These are phyloP conservation scores for Heliconius hermathena DNA, from an alignment of 1,140 invertebrate species.

Conservation along the genomic window DNA sequence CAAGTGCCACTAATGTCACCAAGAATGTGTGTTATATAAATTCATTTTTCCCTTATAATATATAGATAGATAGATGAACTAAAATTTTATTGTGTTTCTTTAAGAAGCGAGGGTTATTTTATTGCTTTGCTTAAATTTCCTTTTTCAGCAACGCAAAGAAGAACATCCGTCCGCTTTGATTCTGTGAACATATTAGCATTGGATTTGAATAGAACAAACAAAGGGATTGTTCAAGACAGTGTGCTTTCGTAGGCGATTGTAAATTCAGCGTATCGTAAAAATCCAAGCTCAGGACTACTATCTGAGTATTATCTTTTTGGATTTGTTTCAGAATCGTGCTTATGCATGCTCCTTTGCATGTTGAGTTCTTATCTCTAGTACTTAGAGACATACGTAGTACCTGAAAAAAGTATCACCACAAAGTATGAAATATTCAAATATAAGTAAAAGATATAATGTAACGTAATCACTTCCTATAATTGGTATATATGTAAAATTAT, in stretches of 20 bases:
- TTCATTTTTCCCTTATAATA: conserved; percentile 28
- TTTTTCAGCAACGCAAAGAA: conserved; percentile 66
- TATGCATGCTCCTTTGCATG: conserved; percentile 25
- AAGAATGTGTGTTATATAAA: conserved; percentile 33
- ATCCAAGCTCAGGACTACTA: conserved; percentile 55
- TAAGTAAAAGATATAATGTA: too few species aligned
- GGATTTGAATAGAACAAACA: conserved; percentile 81
- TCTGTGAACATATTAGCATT: conserved; percentile 78
- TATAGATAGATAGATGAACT: background rate
- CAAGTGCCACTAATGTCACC: conserved; percentile 44
- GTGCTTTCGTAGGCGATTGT: conserved; percentile 79
- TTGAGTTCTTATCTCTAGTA: conserved; percentile 9
- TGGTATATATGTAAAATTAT: too few species aligned
- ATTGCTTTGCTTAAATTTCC: conserved; percentile 57
- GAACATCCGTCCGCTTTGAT: conserved; percentile 75
- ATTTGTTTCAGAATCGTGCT: conserved; percentile 39
- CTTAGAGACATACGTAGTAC: background rate
- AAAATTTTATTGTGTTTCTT: conserved; percentile 24
- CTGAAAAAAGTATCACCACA: too few species aligned
- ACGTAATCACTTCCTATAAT: too few species aligned
- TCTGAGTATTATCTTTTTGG: conserved; percentile 48
- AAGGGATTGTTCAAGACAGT: conserved; percentile 77
- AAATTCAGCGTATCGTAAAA: conserved; percentile 77
- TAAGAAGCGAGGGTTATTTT: conserved; percentile 39
- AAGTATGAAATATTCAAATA: too few species aligned